phyloP scores from a whole-genome alignment of 2,113 vertebrate genomes.

The Danio rerio region DNA sequence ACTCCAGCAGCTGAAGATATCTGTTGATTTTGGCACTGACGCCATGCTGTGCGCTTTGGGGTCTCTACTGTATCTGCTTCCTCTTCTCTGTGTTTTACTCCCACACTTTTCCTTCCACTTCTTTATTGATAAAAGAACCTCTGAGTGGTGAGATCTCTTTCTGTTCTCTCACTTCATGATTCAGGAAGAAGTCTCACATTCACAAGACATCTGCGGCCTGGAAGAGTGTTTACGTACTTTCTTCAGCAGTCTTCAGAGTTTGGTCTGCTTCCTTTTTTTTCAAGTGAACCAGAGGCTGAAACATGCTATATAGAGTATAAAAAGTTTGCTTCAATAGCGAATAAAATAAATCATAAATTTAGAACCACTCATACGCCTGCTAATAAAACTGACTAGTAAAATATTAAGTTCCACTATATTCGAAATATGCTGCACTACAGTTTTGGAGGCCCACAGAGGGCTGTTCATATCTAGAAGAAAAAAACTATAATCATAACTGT shows the following conservation, averaged over 20 bases:
- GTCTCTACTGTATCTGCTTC: constrained; percentile 14
- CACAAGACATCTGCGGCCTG: constrained; percentile 58
- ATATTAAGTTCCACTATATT: not conserved
- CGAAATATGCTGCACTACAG: not conserved
- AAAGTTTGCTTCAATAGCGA: constrained; percentile 1
- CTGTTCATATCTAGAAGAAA: not conserved
- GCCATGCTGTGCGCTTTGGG: constrained; percentile 39
- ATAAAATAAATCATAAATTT: not conserved
- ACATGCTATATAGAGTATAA: not conserved
- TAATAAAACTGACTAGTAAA: not conserved
- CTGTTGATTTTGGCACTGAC: constrained; percentile 38
- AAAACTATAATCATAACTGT: not conserved
- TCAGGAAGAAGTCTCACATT: constrained; percentile 51
- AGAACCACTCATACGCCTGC: not conserved
- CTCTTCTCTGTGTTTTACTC: constrained; percentile 26
- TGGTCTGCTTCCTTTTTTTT: not conserved
- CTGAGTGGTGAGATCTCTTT: constrained; percentile 52
- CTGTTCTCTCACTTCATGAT: constrained; percentile 53
- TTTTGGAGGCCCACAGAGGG: not conserved
- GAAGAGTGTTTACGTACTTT: not conserved
- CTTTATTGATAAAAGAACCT: constrained; percentile 67
- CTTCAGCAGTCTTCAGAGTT: not conserved
- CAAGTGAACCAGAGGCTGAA: constrained; percentile 1
- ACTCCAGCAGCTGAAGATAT: constrained; percentile 44
- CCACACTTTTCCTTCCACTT: constrained; percentile 39